Base-by-base conservation (phyloP, 2,888 invertebrate species). In the Coleophora deauratella region DNA sequence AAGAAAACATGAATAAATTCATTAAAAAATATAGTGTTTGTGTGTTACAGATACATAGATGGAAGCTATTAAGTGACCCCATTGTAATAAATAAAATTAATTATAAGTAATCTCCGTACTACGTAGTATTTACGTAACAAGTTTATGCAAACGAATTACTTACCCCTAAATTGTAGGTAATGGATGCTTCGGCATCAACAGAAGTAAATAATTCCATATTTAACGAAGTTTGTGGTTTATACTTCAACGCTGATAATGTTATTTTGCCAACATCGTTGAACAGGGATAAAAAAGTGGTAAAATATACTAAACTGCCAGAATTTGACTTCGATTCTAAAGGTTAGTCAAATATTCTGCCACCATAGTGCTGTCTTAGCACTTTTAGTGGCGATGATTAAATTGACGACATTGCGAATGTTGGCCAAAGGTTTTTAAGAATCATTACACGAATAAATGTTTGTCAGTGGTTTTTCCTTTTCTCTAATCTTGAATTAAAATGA, bases 251-350 rank as follows among this genome's bases (percentile, higher is more conserved):
- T 47, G 63, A 69, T 41, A 65, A 67, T 41, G 51, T 58, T 21
- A 48, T 53, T 30, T 66, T 62, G 55, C 55, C 67, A n/a, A 40
- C 50, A 15, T 45, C 53, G 28, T 27, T 52, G 34, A 72, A 66
- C 21, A 21, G 21, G 21, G 6, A 6, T 21, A 35, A 62, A 51
- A 69, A 52, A 49, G 66, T 76, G 35, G 66, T 72, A 31, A 84
- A 82, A 51, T 84, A 77, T 48, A 77, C 84, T 7, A 78, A 78
- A 54, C 56, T 84, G 43, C 82, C 82, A 10, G 75, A 74, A 42
- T 72, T 66, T 41, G 75, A 77, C 41, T 57, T 62, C 40, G 66
- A 67, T 45, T 47, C 67, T 10, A 66, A 59, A 64, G 75, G 82
- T 80, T 68, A 56, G 62, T 36, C 33, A n/a, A 27, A 35, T 40